Base-by-base conservation (phyloP, 2,113 vertebrate species). In the Pteropus alecto region DNA sequence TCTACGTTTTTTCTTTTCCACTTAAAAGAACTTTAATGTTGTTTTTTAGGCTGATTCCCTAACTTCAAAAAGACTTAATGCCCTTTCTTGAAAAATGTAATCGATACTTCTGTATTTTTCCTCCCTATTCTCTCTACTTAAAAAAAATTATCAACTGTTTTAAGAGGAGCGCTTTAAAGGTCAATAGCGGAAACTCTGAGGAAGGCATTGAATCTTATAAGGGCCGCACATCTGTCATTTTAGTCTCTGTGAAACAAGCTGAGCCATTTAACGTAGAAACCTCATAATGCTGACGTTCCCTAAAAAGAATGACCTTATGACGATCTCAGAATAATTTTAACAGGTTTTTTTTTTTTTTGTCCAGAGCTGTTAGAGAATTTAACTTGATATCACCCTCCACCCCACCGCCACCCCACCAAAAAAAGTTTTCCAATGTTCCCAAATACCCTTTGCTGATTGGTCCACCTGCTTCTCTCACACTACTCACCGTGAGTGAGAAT, bases 11-110 rank as follows among this genome's bases (percentile, higher is more conserved):
- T 68, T 67, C 58, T 67, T 94, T 81, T 41, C 60, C 16, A 35
- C 14, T 89, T 92, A 83, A 67, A 90, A 76, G 76, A 86, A 58
- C 15, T 65, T 94, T 16, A 54, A 87, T 87, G 92, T 96, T 82
- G 14, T 46, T 85, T 84, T 67, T 70, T 16, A 84, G 81, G 18
- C 24, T 46, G 56, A 81, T 83, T 51, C 43, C 54, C 43, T 94
- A 24, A 92, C 63, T 87, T 87, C 28, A 92, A 21, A 88, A 85
- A 51, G 35, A 89, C 68, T 54, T 95, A 73, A 92, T 89, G 83
- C 19, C n/a, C 51, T 82, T 85, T 90, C 58, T 87, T 51, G 58
- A 93, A 71, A 94, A 87, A 63, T 70, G 38, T 43, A 93, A 85
- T 38, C 41, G 19, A 5, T 60, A 56, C 21, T 78, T 87, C 84